Evolutionary conservation across 2,888 invertebrate species (phyloP), one percentile per base, ranked within the genome.

Genomic region (Volucella inanis): DNA sequence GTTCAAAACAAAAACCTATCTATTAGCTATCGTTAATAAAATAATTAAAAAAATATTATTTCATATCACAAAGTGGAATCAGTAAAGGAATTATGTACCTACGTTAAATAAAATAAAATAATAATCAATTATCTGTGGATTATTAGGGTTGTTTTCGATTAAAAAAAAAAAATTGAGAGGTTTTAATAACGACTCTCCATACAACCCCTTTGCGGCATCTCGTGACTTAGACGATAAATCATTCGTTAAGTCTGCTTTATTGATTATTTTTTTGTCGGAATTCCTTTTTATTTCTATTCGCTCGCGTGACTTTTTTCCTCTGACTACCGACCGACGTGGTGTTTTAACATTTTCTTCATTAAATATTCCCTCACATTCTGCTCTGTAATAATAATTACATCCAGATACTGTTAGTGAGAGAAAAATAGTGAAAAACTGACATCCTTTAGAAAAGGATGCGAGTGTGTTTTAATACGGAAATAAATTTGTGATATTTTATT

Each of bases 201-300:
- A 68, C 72, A 65, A 57, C 81, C 15, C 72, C 74, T 71, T 12
- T 45, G 31, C 12, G 11, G 50, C 45, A 74, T 78, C 72, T 78
- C 72, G 82, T 83, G 82, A 83, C 71, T 80, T 67, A 57, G 67
- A 55, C 62, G 18, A 50, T 78, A 68, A 64, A 55, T 52, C 67
- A 64, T 78, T 74, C 57, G 82, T 83, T 76, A 61, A 77, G 77
- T 67, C 71, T 31, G 14, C 43, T 61, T 41, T 82, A 83, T 83
- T 83, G 82, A 83, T 83, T 83, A 67, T 72, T 61, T 54, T 79
- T 67, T 47, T 31, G 31, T 31, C 31, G 31, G 12, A 57, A 8
- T 76, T 67, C 31, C 41, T 43, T 12, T 15, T 38, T 10, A n/a
- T 31, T 31, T 31, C 31, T 38, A 10, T 31, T 50, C 57, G 68